A percentile compares a stretch with the other conserved stretches of the same genome.
phyloP scores from a whole-genome alignment of 2,888 invertebrate species.

The Synanthedon myopaeformis region DNA sequence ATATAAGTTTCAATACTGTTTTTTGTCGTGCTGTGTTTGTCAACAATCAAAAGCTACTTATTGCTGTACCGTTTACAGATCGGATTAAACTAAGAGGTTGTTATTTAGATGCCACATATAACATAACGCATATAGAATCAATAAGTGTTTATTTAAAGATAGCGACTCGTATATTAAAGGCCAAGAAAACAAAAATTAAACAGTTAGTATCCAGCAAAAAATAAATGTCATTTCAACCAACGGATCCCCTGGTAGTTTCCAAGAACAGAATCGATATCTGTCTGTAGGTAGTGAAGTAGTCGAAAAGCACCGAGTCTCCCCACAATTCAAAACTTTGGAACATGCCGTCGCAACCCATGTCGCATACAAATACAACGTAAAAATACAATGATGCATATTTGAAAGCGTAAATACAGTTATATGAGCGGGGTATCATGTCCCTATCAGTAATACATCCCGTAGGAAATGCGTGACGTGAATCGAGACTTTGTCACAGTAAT shows the following conservation, averaged over 20 bases:
- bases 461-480: conserved; percentile 59
- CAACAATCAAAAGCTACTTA: conserved; percentile 55
- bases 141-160: too few species aligned
- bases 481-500: conserved; percentile 3
- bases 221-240: too few species aligned
- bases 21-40: neutral
- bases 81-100: conserved; percentile 58
- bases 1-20: neutral
- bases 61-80: conserved; percentile 32
- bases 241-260: too few species aligned
- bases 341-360: conserved; percentile 47
- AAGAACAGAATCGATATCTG: too few species aligned
- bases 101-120: conserved; percentile 19
- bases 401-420: conserved; percentile 38
- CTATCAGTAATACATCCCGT: conserved; percentile 44
- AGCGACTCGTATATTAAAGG: too few species aligned
- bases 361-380: conserved; percentile 53
- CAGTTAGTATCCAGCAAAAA: too few species aligned
- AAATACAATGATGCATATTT: conserved; percentile 56
- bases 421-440: conserved; percentile 28
- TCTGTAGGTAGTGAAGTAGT: too few species aligned
- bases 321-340: conserved; percentile 56
- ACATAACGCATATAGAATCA: neutral
- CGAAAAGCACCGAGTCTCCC: conserved; percentile 25
- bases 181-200: too few species aligned